phyloP scores from a whole-genome alignment of 2,113 vertebrate species.

The Phalacrocorax carbo region DNA sequence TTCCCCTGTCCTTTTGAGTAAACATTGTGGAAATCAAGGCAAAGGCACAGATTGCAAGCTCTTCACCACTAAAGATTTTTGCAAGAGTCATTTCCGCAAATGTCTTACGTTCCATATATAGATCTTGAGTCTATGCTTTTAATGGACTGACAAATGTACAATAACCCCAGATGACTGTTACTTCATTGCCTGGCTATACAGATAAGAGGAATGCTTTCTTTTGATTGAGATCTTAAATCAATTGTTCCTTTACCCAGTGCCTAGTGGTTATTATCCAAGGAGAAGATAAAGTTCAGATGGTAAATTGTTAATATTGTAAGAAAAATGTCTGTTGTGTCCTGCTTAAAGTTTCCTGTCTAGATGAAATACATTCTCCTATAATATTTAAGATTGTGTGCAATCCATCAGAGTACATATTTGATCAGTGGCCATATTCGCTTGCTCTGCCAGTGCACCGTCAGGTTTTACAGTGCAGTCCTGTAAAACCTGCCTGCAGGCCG shows the following conservation, averaged over 20 bases:
- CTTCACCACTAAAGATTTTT: constrained; percentile 10
- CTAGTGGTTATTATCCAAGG: constrained; percentile 45
- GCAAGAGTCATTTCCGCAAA: constrained; percentile 26
- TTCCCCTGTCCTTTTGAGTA: background rate
- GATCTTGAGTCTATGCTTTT: background rate
- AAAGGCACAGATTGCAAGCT: background rate
- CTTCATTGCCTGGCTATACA: background rate
- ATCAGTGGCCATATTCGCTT: fast-evolving
- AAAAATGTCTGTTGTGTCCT: constrained; percentile 50
- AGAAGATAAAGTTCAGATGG: constrained; percentile 51
- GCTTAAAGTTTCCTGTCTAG: constrained; percentile 38
- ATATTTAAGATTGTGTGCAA: background rate
- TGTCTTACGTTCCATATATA: constrained; percentile 2
- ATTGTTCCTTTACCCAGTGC: constrained; percentile 40
- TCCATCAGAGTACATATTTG: background rate
- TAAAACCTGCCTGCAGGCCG: fast-evolving
- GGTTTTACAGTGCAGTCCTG: background rate
- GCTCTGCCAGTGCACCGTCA: background rate
- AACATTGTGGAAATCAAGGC: background rate
- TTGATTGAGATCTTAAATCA: constrained; percentile 61
- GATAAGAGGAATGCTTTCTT: constrained; percentile 36
- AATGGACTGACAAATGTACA: constrained; percentile 46
- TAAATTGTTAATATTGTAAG: constrained; percentile 53
- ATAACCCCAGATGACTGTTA: constrained; percentile 1
- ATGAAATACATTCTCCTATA: constrained; percentile 12